These are phyloP conservation scores for Poeciliopsis gracilis DNA, from an alignment of 2,797 vertebrate genomes.

Conservation along the genomic window DNA sequence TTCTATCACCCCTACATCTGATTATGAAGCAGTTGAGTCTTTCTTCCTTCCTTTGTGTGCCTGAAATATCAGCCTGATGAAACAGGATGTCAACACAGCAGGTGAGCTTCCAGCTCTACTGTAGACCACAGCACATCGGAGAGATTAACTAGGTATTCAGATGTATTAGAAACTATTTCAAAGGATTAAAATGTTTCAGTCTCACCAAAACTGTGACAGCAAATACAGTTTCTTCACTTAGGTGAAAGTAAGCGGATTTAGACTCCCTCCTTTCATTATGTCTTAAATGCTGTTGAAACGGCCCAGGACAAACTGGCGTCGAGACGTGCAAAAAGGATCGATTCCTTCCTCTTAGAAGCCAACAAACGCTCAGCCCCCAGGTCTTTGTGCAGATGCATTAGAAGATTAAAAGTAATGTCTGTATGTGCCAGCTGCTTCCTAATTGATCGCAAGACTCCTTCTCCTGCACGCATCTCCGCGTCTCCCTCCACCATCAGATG, in stretches of 20 bases:
- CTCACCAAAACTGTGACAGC: conserved; percentile 70
- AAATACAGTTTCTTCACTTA: conserved; percentile 69
- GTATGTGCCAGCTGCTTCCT: conserved; percentile 70
- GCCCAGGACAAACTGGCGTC: conserved; percentile 53
- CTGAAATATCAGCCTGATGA: conserved; percentile 58
- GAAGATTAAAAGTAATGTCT: conserved; percentile 85
- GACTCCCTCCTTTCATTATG: conserved; percentile 64
- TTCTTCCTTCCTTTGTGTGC: conserved; percentile 42
- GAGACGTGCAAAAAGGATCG: conserved; percentile 72
- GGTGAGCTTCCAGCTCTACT: conserved; percentile 46
- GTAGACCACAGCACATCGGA: conserved; percentile 63
- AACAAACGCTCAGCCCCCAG: conserved; percentile 58
- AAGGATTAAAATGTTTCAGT: conserved; percentile 75
- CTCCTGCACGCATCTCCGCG: conserved; percentile 47
- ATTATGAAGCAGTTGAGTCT: conserved; percentile 51
- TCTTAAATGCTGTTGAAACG: conserved; percentile 68
- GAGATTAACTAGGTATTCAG: conserved; percentile 74
- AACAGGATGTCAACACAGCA: conserved; percentile 66
- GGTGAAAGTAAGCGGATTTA: conserved; percentile 72
- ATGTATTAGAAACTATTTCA: conserved; percentile 80
- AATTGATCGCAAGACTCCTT: conserved; percentile 78
- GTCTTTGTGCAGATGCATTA: conserved; percentile 79
- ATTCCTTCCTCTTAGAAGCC: conserved; percentile 73
- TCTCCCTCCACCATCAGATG: conserved; percentile 58
- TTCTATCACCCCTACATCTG: conserved; percentile 38